A percentile compares a stretch with the other conserved stretches of the same genome.
Conservation (phyloP, 1,140 invertebrate species). For the Drosophila bocki region DNA sequence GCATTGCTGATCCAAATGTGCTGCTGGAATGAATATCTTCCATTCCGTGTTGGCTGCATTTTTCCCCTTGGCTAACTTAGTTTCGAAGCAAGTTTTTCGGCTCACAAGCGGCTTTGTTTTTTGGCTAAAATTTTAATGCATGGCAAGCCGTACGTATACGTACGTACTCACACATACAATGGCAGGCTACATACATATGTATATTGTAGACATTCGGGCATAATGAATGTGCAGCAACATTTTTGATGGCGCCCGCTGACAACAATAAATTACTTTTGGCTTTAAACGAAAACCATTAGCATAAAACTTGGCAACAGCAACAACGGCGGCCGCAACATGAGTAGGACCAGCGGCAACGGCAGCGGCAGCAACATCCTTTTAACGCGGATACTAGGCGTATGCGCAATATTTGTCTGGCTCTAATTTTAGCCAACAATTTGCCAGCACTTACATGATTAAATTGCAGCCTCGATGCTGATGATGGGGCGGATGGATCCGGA, state of each 20-base stretch:
- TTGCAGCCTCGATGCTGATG: constrained; percentile 55
- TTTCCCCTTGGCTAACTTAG: constrained; percentile 69
- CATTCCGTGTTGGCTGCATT: constrained; percentile 52
- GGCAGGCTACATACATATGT: background rate
- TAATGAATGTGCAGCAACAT: constrained; percentile 84
- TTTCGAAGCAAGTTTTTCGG: constrained; percentile 76
- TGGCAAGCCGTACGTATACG: constrained; percentile 3
- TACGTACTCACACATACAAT: background rate
- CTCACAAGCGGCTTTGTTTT: constrained; percentile 58
- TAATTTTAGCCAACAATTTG: constrained; percentile 83
- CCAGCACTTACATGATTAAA: constrained; percentile 83
- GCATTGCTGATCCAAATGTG: constrained; percentile 9
- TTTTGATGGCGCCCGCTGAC: constrained; percentile 82
- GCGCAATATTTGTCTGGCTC: constrained; percentile 81
- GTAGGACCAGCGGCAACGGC: constrained; percentile 7
- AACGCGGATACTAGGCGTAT: constrained; percentile 72
- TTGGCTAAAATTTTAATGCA: constrained; percentile 76
- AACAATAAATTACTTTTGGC: constrained; percentile 84
- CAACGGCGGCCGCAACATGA: constrained; percentile 43
- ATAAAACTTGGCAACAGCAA: constrained; percentile 80
- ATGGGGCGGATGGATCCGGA: constrained; percentile 22
- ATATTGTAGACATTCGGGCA: constrained; percentile 53
- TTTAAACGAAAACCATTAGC: constrained; percentile 83
- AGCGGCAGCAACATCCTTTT: constrained; percentile 58
- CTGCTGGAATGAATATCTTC: constrained; percentile 1